These are phyloP conservation scores for Limnothrissa miodon DNA, from an alignment of 2,113 vertebrate genomes.

Conservation along the genomic window DNA sequence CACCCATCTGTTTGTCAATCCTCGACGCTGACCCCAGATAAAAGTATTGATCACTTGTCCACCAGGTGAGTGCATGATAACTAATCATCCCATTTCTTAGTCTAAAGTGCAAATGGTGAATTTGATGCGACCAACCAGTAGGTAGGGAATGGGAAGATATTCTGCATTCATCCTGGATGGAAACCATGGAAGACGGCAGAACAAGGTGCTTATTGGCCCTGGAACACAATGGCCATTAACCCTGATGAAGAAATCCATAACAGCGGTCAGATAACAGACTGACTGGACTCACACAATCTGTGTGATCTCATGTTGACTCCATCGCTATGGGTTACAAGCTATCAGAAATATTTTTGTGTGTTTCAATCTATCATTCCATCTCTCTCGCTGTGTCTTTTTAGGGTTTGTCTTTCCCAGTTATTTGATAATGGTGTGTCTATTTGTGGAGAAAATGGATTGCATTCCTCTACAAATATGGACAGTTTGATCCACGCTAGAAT, in stretches of 20 bases:
- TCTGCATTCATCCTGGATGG: background rate
- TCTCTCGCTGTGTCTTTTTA: background rate
- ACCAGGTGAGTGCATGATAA: background rate
- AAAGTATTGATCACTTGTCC: too few species aligned
- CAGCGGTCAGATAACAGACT: background rate
- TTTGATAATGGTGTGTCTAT: slow-evolving; percentile 26
- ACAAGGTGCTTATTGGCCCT: background rate
- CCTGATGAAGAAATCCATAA: slow-evolving; percentile 17
- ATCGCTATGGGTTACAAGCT: slow-evolving; percentile 13
- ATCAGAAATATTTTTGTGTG: background rate
- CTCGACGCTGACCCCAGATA: too few species aligned
- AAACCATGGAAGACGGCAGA: background rate
- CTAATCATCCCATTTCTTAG: background rate
- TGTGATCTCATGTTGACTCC: slow-evolving; percentile 17
- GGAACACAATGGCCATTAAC: slow-evolving; percentile 17
- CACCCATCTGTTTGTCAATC: too few species aligned
- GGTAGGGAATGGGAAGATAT: background rate
- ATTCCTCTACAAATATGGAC: slow-evolving; percentile 41
- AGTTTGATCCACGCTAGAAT: slow-evolving; percentile 20
- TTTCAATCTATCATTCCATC: background rate
- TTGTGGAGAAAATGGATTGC: slow-evolving; percentile 36
- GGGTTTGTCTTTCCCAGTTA: background rate
- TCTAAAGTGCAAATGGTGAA: background rate
- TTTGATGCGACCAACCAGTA: background rate
- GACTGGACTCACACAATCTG: slow-evolving; percentile 17